Conservation (phyloP, 2,797 vertebrate genomes). For the Clamator glandarius region DNA sequence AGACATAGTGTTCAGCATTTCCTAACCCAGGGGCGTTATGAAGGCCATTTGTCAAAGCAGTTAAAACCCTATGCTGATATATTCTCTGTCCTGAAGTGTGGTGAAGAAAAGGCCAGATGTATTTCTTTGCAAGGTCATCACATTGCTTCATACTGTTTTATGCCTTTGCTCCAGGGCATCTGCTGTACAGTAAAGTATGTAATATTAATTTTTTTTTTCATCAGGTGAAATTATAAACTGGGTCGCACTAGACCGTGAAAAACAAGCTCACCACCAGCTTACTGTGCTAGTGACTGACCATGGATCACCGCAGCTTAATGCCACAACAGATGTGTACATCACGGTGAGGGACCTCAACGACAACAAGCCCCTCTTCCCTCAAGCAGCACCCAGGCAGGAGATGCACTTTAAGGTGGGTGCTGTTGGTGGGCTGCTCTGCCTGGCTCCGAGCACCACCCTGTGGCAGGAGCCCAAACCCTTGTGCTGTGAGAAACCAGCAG, state of each 20-base stretch:
- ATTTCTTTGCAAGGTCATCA: not conserved
- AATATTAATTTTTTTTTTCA: not conserved
- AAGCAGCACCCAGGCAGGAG: conserved; percentile 76
- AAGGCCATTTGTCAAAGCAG: not conserved
- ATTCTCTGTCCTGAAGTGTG: not conserved
- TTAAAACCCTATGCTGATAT: not conserved
- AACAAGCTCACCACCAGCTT: conserved; percentile 82
- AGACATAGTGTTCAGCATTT: not conserved
- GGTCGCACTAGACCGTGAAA: conserved; percentile 87
- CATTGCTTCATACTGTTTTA: not conserved
- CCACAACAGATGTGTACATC: conserved; percentile 80
- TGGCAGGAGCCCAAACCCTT: conserved; percentile 16
- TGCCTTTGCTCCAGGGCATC: not conserved
- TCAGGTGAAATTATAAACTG: conserved; percentile 91
- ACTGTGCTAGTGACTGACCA: conserved; percentile 87
- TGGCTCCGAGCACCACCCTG: conserved; percentile 74
- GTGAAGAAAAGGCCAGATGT: not conserved
- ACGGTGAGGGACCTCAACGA: conserved; percentile 88
- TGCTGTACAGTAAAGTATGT: not conserved
- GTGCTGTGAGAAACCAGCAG: not conserved
- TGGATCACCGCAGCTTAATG: conserved; percentile 84
- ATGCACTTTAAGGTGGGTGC: conserved; percentile 79
- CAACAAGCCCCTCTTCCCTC: conserved; percentile 85
- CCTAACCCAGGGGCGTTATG: not conserved
- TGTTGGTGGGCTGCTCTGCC: not conserved